Evolutionary conservation across 2,797 vertebrate genomes (phyloP).

Genomic region (Pangasius sanitwongsei): DNA sequence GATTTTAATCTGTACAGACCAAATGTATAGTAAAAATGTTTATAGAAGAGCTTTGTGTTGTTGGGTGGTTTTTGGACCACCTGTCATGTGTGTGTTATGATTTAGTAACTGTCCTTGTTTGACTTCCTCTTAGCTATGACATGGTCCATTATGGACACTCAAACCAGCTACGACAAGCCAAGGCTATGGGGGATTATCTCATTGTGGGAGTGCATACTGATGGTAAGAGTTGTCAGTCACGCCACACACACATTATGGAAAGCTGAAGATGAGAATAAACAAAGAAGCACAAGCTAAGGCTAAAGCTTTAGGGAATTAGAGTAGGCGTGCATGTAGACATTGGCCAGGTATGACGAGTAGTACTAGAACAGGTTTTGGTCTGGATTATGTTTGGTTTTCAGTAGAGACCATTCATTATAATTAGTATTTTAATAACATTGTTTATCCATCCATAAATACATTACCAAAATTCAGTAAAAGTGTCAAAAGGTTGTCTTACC

Average conservation of each 20-base stretch:
- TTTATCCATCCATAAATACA: not conserved
- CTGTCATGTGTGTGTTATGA: not conserved
- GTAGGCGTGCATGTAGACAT: not conserved
- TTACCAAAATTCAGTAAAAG: not conserved
- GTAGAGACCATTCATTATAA: not conserved
- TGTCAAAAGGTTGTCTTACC: not conserved
- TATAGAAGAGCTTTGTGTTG: not conserved
- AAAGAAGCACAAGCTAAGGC: not conserved
- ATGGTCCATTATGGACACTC: constrained; percentile 88
- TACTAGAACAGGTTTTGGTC: not conserved
- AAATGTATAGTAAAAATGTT: not conserved
- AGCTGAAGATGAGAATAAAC: not conserved
- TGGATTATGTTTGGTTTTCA: not conserved
- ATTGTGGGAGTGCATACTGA: constrained; percentile 96
- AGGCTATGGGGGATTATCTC: constrained; percentile 92
- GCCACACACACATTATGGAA: not conserved
- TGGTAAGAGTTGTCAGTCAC: constrained; percentile 70
- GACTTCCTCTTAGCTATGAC: constrained; percentile 25
- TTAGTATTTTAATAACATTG: not conserved
- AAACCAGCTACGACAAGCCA: constrained; percentile 94
- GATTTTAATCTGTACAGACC: not conserved
- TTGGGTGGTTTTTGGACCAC: not conserved
- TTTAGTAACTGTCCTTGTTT: constrained; percentile 19
- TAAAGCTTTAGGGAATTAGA: not conserved
- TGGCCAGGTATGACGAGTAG: not conserved